A percentile compares a stretch with the other conserved stretches of the same genome.
These are phyloP conservation scores for Amia ocellicauda DNA, from an alignment of 2,113 vertebrate genomes.

Conservation along the genomic window DNA sequence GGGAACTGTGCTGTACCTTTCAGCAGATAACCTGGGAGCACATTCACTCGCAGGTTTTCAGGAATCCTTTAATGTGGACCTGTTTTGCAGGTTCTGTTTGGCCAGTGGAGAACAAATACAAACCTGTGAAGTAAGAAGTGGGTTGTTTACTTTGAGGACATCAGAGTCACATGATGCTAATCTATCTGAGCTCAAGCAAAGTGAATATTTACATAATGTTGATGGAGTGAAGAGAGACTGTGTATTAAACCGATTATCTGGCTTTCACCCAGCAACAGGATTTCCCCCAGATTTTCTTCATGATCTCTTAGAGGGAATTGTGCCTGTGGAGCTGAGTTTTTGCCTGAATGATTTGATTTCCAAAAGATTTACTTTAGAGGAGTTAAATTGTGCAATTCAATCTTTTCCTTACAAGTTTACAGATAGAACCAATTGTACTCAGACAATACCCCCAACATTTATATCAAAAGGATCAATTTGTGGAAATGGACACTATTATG, in stretches of 20 bases:
- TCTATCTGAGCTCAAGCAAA: not conserved
- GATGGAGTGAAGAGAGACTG: constrained; percentile 1
- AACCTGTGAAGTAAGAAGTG: not conserved
- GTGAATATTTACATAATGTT: not conserved
- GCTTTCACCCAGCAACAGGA: not conserved
- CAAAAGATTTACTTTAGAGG: not conserved
- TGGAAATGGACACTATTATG: not conserved
- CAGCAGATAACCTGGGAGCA: constrained; percentile 1
- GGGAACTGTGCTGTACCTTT: not conserved
- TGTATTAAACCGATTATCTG: not conserved
- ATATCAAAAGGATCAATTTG: not conserved
- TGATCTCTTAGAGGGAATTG: constrained; percentile 3
- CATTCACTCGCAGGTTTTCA: constrained; percentile 1
- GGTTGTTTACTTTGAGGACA: not conserved
- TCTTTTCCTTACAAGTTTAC: not conserved
- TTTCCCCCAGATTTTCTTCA: not conserved
- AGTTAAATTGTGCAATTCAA: not conserved
- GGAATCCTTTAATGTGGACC: not conserved
- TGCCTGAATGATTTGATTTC: not conserved
- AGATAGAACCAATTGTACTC: not conserved
- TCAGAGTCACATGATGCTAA: not conserved
- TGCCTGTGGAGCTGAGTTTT: constrained; percentile 2
- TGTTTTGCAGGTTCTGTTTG: not conserved
- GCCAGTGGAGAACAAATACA: not conserved
- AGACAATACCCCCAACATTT: constrained; percentile 8